Base-by-base conservation (phyloP, 1,140 invertebrate genomes). In the Papilio machaon region DNA sequence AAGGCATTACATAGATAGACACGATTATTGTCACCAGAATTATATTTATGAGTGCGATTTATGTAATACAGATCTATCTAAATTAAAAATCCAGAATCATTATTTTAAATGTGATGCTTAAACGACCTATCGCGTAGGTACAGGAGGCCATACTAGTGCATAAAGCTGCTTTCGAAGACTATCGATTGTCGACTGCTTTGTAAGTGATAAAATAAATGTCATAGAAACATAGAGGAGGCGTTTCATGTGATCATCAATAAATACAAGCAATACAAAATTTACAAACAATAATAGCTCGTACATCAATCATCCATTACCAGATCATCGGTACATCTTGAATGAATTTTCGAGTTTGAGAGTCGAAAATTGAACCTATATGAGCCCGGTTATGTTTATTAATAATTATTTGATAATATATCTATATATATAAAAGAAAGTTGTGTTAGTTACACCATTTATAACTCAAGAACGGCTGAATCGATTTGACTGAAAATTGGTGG, bases 101-200 rank as follows among this genome's bases (percentile, higher is more conserved):
- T 64, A 23, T 23, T 64, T 64, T 4, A 11, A 17, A 35, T 11
- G 13, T 9, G 9, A 30, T 4, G 13, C 13, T 23, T 70, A 70
- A 15, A 38, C 23, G 64, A 13, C 30, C 64, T 15, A 19, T 19
- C 54, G 54, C 17, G 2, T 38, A 70, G 2, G 13, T 70, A 70
- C 17, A 5, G 64, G 64, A 70, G 38, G 10, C 64, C 64, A 70
- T 70, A 70, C 30, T 9, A 35, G 64, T 70, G 64, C 64, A 70
- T 38, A 70, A 70, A 35, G 64, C 64, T 70, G 64, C 64, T 35
- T 35, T 70, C 10, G 30, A 35, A 70, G 30, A 70, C 64, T 70
- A 70, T 70, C 64, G 64, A 70, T 70, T 70, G 30, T 30, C 30
- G 64, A 15, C 64, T 70, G 15, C 13, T 35, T 70, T 70, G 60